Evolutionary conservation across 2,888 invertebrate species (phyloP), one percentile per base, ranked within the genome.

Genomic region (Chalcosyrphus nemorum): DNA sequence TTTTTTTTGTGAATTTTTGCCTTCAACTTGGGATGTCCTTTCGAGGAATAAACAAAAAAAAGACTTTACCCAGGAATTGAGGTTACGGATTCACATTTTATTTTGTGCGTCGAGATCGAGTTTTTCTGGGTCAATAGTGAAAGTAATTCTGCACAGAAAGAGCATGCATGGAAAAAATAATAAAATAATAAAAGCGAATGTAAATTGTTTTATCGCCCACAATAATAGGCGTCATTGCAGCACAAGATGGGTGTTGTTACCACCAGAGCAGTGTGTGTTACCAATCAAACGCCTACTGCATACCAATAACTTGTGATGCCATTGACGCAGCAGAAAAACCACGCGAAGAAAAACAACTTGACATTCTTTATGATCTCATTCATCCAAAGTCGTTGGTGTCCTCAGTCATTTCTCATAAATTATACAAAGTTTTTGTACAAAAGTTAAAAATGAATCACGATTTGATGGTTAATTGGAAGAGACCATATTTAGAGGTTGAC

Each of bases 91-190:
- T 71, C 70, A 47, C 45, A 41, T 56, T 57, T 45, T 70, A 5
- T 24, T 57, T 13, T 17, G 41, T 45, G 19, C 7, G 11, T 13
- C 15, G 27, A 27, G 15, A 35, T 38, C 56, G 21, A 19, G n/a
- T n/a, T 43, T 82, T 82, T 82, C 45, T 82, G 43, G 82, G 82
- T 82, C 82, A 82, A 68, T 52, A 78, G 82, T 82, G 82, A 82
- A 82, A 82, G 82, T 82, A 43, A 61, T 19, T 63, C 17, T 35
- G 11, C 45, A 50, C 21, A 61, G 61, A 13, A 29, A 47, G 4
- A 66, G 54, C 9, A n/a, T n/a, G n/a, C n/a, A n/a, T 21, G n/a
- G 11, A 63, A 5, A 21, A 47, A 35, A 43, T 19, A 61, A 11
- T 9, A 24, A 35, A 24, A 2, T n/a, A 57, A 35, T 7, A 38